phyloP scores from a whole-genome alignment of 2,113 vertebrate species.

The Heterocephalus glaber region DNA sequence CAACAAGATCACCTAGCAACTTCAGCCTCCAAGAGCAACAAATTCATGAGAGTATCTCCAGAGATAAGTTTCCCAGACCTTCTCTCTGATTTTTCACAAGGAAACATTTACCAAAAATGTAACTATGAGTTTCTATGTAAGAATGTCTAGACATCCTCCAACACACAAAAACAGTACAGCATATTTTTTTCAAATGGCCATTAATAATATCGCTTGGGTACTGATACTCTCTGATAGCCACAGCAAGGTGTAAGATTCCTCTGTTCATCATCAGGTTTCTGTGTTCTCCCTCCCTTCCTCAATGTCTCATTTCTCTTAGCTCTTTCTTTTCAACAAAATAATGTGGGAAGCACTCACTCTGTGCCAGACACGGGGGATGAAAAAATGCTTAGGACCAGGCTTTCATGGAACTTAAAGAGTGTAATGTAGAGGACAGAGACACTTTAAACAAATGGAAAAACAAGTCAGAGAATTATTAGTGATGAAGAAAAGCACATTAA shows the following conservation, averaged over 20 bases:
- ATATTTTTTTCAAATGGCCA: neutral
- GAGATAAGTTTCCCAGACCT: constrained; percentile 53
- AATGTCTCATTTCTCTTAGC: neutral
- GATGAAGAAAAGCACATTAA: neutral
- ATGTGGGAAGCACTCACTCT: neutral
- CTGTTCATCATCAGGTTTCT: neutral
- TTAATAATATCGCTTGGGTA: constrained; percentile 14
- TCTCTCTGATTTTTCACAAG: neutral
- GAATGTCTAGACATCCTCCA: neutral
- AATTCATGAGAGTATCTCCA: constrained; percentile 56
- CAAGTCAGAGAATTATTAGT: neutral
- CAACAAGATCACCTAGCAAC: constrained; percentile 45
- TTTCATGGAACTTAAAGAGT: neutral
- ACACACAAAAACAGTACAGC: neutral
- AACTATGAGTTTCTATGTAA: constrained; percentile 22
- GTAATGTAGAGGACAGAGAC: neutral
- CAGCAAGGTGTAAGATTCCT: neutral
- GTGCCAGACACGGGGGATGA: neutral
- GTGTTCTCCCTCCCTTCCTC: neutral
- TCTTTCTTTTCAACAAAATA: constrained; percentile 3
- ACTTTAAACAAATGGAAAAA: neutral
- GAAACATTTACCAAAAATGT: constrained; percentile 49
- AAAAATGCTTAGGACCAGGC: neutral
- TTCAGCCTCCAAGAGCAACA: neutral
- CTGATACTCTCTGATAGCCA: neutral